These are phyloP conservation scores for Scomberomorus guttatus DNA, from an alignment of 2,797 vertebrate species.

Conservation along the genomic window DNA sequence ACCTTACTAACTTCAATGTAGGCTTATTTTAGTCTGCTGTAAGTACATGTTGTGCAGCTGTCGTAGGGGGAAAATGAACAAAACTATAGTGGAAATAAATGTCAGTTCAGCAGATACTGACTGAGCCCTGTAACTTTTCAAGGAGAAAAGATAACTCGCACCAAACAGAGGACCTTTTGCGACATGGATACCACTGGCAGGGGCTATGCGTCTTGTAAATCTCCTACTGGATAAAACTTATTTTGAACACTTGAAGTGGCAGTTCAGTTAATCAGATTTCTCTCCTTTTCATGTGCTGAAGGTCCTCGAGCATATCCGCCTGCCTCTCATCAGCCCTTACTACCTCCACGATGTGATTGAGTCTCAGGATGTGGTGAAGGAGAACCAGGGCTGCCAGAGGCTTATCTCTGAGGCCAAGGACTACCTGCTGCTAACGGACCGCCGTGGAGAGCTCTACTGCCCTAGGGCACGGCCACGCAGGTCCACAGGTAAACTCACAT, in stretches of 20 bases:
- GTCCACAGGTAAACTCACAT: conserved; percentile 78
- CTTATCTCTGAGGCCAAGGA: conserved; percentile 90
- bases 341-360: conserved; percentile 89
- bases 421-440: conserved; percentile 88
- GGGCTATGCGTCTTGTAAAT: too few species aligned
- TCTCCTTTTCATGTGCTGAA: conserved; percentile 38
- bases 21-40: too few species aligned
- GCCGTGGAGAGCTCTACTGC: conserved; percentile 86
- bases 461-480: conserved; percentile 83
- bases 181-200: too few species aligned
- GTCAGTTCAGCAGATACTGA: too few species aligned
- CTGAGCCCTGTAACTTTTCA: too few species aligned
- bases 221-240: too few species aligned
- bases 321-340: conserved; percentile 88
- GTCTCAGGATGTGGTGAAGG: conserved; percentile 84
- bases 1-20: too few species aligned
- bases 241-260: not conserved
- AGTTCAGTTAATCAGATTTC: not conserved
- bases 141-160: too few species aligned
- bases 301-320: conserved; percentile 87
- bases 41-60: too few species aligned
- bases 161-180: too few species aligned
- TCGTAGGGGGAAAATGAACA: too few species aligned
- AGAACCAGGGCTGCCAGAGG: conserved; percentile 84
- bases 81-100: too few species aligned